Base-by-base conservation (phyloP, 2,797 vertebrate species). In the Garrulus glandarius region DNA sequence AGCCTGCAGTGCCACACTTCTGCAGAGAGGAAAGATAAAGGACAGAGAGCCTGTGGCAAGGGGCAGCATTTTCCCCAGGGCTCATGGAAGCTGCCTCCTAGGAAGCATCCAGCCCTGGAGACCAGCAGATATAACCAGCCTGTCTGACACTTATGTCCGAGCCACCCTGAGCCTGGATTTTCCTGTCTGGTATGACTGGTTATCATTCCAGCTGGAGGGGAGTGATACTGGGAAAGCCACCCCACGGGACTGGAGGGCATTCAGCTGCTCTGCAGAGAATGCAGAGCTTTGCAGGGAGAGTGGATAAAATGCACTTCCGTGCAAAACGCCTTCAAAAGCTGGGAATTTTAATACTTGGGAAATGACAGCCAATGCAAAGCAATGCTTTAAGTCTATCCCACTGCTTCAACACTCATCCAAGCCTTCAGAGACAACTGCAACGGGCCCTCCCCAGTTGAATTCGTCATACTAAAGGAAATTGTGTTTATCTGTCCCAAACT, bases 271-370 rank as follows among this genome's bases (percentile, higher is more conserved):
- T 29, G 78, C 26, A 67, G n/a, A 29, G 37, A 59, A 37, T 0
- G 0, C 16, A 11, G 27, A 34, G 4, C 59, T 68, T 12, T 4
- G 15, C 32, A 30, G n/a, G 29, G 15, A 81, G 24, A 0, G 4
- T 4, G 16, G 47, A 15, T 15, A 34, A 85, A 52, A 44, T 0
- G 9, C 19, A 23, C 49, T 80, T 74, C 72, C 41, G 20, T 2
- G 2, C 13, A 24, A 37, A 88, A 24, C 8, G 1, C 3, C 53
- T 43, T 47, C 55, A 69, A 55, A 60, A 89, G 21, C 21, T 4
- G 49, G 14, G 16, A 27, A 30, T 61, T 69, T 14, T 15, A n/a
- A 11, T 15, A 39, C 27, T 50, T 71, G 7, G 12, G 70, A 34
- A 60, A 65, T 23, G 43, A 43, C 11, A 87, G 36, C 52, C 59